Evolutionary conservation across 2,113 vertebrate genomes (phyloP).

Genomic region (Ondatra zibethicus): DNA sequence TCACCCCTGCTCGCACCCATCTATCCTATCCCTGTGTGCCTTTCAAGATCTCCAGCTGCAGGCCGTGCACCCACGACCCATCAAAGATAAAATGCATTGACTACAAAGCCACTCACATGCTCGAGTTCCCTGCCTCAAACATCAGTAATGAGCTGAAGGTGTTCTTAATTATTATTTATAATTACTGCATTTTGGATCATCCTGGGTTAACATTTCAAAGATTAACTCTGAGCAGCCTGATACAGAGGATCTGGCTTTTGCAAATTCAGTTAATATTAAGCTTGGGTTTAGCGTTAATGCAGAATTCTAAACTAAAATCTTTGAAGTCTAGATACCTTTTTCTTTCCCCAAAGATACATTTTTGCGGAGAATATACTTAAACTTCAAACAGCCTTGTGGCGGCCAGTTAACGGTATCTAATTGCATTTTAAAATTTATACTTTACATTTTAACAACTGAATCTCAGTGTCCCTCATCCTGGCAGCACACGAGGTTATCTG

Average conservation of each 20-base stretch:
- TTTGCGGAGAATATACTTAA: conserved; percentile 58
- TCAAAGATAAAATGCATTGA: conserved; percentile 24
- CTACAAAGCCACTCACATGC: no score
- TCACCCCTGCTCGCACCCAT: background rate
- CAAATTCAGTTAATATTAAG: conserved; percentile 40
- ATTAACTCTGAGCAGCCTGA: conserved; percentile 33
- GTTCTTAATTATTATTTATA: conserved; percentile 36
- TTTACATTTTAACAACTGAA: conserved; percentile 22
- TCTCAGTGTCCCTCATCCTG: background rate
- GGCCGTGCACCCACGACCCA: conserved; percentile 1
- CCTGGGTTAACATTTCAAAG: conserved; percentile 30
- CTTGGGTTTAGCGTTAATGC: background rate
- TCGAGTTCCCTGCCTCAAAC: background rate
- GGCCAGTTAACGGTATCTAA: conserved; percentile 38
- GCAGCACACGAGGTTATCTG: background rate
- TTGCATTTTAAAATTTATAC: conserved; percentile 37
- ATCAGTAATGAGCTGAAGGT: background rate
- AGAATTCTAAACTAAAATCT: conserved; percentile 40
- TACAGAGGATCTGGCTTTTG: conserved; percentile 24
- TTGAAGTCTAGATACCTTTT: conserved; percentile 57
- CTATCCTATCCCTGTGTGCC: background rate
- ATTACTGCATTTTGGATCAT: conserved; percentile 26
- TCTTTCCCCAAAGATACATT: conserved; percentile 29
- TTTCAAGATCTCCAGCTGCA: background rate
- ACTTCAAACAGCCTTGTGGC: conserved; percentile 39